Evolutionary conservation across 2,797 vertebrate species (phyloP).

Genomic region (Pelodytes ibericus): DNA sequence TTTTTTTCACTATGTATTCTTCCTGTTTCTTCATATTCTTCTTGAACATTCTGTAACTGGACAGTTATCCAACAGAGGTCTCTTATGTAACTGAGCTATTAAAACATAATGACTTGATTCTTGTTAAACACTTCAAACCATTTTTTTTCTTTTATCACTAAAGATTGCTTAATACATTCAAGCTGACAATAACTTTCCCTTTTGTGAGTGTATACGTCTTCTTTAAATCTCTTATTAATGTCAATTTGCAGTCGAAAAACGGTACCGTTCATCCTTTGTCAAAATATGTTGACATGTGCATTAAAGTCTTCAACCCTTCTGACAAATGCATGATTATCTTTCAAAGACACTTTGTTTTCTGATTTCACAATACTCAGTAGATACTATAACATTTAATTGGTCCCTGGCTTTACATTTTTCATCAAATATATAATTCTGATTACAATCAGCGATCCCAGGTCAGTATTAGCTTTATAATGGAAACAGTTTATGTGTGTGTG

Average conservation of each 20-base stretch:
- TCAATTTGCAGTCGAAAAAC: conserved; percentile 20
- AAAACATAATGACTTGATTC: conserved; percentile 48
- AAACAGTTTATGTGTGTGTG: too few species aligned
- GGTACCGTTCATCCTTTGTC: conserved; percentile 22
- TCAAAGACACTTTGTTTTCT: conserved; percentile 8
- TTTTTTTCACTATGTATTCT: conserved; percentile 29
- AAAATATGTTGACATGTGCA: conserved; percentile 38
- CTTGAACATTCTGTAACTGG: conserved; percentile 36
- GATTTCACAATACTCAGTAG: conserved; percentile 11
- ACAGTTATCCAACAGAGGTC: conserved; percentile 33
- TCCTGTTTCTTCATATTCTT: conserved; percentile 38
- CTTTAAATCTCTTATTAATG: conserved; percentile 33
- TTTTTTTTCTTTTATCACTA: conserved; percentile 37
- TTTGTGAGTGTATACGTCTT: conserved; percentile 39
- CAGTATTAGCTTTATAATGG: too few species aligned
- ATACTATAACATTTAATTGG: background rate
- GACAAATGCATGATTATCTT: conserved; percentile 34
- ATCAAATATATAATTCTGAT: background rate
- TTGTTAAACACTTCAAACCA: conserved; percentile 48
- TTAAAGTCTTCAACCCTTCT: conserved; percentile 35
- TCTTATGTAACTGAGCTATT: conserved; percentile 39
- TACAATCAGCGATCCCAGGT: background rate
- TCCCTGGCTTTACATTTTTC: background rate
- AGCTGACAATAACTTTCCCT: conserved; percentile 40
- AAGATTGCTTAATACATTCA: conserved; percentile 42